phyloP scores from a whole-genome alignment of 2,797 vertebrate genomes.

The Hafferia zeledoni region DNA sequence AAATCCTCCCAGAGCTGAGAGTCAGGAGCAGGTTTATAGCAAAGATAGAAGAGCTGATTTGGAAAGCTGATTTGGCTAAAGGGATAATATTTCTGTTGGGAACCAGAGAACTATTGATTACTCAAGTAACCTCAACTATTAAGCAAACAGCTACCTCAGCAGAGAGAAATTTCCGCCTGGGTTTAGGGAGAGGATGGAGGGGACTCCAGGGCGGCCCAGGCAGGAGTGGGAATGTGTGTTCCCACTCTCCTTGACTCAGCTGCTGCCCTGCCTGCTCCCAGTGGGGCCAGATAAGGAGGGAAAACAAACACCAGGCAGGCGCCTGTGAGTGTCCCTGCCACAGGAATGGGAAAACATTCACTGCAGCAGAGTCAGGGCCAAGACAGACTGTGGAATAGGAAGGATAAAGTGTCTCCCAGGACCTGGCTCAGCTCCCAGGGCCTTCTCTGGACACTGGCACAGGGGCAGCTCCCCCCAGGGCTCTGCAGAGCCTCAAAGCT shows the following conservation, averaged over 20 bases:
- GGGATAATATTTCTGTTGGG: not conserved
- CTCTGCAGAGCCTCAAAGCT: not conserved
- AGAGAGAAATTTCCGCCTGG: not conserved
- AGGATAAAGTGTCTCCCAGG: not conserved
- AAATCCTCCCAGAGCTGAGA: not conserved
- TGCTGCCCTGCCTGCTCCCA: not conserved
- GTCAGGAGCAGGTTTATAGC: not conserved
- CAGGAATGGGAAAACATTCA: not conserved
- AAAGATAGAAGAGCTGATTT: not conserved
- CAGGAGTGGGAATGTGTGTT: not conserved
- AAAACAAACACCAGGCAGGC: not conserved
- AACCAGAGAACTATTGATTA: conserved; percentile 32
- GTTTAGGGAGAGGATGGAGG: not conserved
- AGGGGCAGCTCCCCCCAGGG: not conserved
- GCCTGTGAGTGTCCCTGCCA: not conserved
- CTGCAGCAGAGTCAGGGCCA: not conserved
- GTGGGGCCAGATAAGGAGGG: conserved; percentile 7
- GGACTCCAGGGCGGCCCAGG: not conserved
- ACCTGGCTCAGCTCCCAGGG: not conserved
- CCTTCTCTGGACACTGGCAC: not conserved
- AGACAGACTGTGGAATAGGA: not conserved
- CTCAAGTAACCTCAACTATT: conserved; percentile 7
- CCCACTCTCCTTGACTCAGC: not conserved
- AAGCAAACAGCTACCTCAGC: conserved; percentile 12
- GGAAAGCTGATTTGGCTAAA: not conserved